phyloP scores from a whole-genome alignment of 2,113 vertebrate genomes.

The Herpetotheres cachinnans region DNA sequence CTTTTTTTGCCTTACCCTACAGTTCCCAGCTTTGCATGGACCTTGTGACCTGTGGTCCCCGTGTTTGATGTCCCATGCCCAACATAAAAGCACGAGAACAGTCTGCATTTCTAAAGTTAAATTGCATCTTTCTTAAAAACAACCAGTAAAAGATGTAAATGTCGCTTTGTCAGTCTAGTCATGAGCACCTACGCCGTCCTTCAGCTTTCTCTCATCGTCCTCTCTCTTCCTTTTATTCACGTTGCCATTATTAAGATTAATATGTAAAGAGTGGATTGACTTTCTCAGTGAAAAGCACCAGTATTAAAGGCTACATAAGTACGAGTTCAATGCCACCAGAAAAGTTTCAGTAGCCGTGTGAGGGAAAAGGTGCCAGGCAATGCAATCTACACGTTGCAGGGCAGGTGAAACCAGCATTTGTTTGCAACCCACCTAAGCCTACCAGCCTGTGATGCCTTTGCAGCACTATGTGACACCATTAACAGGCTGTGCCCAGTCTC shows the following conservation, averaged over 20 bases:
- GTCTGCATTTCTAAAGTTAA: neutral
- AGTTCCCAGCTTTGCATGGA: neutral
- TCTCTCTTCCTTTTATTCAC: neutral
- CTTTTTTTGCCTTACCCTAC: neutral
- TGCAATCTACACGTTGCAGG: accelerated
- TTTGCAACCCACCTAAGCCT: neutral
- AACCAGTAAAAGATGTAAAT: neutral
- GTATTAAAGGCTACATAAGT: neutral
- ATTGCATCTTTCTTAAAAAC: neutral
- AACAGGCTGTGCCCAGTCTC: neutral
- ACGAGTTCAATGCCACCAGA: neutral
- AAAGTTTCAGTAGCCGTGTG: accelerated
- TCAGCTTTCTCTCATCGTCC: neutral
- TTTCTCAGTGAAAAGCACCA: neutral
- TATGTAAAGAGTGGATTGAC: neutral
- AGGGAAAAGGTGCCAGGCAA: neutral
- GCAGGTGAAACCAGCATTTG: neutral
- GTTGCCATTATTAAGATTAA: neutral
- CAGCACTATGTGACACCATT: accelerated
- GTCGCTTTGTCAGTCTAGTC: too few species aligned
- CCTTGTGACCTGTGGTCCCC: neutral
- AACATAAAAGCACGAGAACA: neutral
- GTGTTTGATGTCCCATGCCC: neutral
- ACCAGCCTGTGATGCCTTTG: neutral
- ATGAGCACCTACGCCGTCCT: neutral